Percentiles rank a stretch among this genome's conserved stretches.
These are phyloP conservation scores for Rhagium mordax DNA, from an alignment of 2,888 invertebrate species.

Conservation along the genomic window DNA sequence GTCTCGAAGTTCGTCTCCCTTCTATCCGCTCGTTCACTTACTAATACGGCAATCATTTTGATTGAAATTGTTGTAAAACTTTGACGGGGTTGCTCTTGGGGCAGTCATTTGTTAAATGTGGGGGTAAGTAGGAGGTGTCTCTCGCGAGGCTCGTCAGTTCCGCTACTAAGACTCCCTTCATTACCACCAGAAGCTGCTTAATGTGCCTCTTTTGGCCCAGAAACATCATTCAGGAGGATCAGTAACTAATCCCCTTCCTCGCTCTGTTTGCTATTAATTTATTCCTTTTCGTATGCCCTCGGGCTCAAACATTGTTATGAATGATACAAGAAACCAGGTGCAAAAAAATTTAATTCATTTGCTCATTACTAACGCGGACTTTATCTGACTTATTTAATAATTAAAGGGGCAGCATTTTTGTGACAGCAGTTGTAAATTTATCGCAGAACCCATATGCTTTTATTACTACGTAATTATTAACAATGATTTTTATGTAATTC, in stretches of 20 bases:
- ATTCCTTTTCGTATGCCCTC: slow-evolving; percentile 8
- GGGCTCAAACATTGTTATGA: not conserved
- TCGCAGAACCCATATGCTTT: no score
- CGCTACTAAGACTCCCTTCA: slow-evolving; percentile 31
- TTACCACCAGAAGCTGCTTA: slow-evolving; percentile 42
- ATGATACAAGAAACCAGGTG: not conserved
- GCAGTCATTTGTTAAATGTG: slow-evolving; percentile 65
- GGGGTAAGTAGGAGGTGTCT: slow-evolving; percentile 59
- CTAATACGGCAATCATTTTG: slow-evolving; percentile 66
- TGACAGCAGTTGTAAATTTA: not conserved
- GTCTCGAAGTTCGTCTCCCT: slow-evolving; percentile 44
- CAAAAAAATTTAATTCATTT: slow-evolving; percentile 1
- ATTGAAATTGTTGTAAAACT: slow-evolving; percentile 68
- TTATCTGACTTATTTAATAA: not conserved
- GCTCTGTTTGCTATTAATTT: slow-evolving; percentile 27
- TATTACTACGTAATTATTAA: no score
- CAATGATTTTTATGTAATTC: no score
- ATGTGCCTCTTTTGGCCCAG: slow-evolving; percentile 39
- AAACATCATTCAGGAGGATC: slow-evolving; percentile 41
- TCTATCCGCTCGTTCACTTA: slow-evolving; percentile 49
- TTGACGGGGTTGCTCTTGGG: slow-evolving; percentile 57
- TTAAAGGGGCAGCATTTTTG: not conserved
- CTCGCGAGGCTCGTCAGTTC: slow-evolving; percentile 50
- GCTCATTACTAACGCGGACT: not conserved
- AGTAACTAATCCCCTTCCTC: slow-evolving; percentile 23